Evolutionary conservation across 2,113 vertebrate species (phyloP).

Genomic region (Tringa solitaria): DNA sequence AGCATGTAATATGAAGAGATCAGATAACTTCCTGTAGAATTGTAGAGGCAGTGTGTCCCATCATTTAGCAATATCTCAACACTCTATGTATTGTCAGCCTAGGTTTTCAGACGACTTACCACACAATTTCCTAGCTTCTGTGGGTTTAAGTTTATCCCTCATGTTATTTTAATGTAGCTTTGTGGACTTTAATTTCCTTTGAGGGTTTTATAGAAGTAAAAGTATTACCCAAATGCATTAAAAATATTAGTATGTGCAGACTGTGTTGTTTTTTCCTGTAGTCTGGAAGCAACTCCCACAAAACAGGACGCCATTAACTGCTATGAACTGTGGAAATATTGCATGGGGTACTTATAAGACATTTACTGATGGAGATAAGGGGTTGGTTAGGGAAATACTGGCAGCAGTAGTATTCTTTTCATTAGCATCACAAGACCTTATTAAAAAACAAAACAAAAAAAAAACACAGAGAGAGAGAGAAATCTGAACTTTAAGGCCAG

Average conservation of each 20-base stretch:
- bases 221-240: not conserved
- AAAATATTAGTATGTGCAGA: not conserved
- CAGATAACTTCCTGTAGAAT: not conserved
- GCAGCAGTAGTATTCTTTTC: not conserved
- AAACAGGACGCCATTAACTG: not conserved
- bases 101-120: not conserved
- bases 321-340: not conserved
- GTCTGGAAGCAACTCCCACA: not conserved
- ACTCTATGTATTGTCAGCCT: not conserved
- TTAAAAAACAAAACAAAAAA: not conserved
- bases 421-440: not conserved
- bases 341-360: not conserved
- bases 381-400: not conserved
- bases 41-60: not conserved
- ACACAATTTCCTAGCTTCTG: not conserved
- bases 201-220: not conserved
- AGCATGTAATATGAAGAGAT: not conserved
- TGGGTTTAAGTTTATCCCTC: not conserved
- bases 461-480: not conserved
- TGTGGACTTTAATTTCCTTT: not conserved
- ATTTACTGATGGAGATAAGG: not conserved
- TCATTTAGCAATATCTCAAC: not conserved
- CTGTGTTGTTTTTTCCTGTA: not conserved
- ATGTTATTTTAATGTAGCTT: not conserved
- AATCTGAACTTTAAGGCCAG: not conserved